Conservation (phyloP, 2,888 invertebrate genomes). For the Habroteleia sp. region DNA sequence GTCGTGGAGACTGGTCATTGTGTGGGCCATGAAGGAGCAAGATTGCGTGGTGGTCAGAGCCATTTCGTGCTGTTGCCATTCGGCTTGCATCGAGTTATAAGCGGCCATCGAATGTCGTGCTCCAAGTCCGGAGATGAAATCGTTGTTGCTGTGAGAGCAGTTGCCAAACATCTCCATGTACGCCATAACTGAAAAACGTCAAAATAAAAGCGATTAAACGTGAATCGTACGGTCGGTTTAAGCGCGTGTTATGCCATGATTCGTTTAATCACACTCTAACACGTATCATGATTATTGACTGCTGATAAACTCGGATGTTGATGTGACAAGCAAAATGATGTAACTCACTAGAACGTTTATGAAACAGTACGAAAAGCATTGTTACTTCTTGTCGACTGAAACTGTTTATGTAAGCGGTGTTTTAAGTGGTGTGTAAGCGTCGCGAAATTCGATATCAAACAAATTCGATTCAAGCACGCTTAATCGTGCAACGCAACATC, state of each 20-base stretch:
- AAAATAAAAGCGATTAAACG: neutral
- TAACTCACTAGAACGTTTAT: constrained; percentile 66
- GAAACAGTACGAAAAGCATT: constrained; percentile 68
- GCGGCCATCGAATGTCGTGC: constrained; percentile 92
- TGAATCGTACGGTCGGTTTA: neutral
- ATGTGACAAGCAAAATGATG: constrained; percentile 46
- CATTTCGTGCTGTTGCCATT: constrained; percentile 82
- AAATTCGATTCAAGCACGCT: constrained; percentile 20
- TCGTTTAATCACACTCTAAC: constrained; percentile 40
- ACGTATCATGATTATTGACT: constrained; percentile 32
- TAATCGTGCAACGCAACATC: constrained; percentile 12
- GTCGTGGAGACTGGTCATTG: constrained; percentile 77
- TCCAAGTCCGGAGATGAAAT: constrained; percentile 87
- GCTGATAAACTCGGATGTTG: constrained; percentile 25
- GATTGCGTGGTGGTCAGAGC: constrained; percentile 83
- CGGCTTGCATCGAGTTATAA: constrained; percentile 85
- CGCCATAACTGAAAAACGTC: constrained; percentile 89
- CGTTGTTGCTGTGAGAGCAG: constrained; percentile 90
- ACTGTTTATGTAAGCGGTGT: constrained; percentile 37
- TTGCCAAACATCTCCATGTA: constrained; percentile 98
- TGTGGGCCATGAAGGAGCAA: constrained; percentile 82
- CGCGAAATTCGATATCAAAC: constrained; percentile 33
- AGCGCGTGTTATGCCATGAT: constrained; percentile 9
- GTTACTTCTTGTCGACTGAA: constrained; percentile 41
- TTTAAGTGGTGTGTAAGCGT: constrained; percentile 17